Conservation (phyloP, 37 sponge, comb jelly and placozoan genomes). For the Cliona cf. orientalis region DNA sequence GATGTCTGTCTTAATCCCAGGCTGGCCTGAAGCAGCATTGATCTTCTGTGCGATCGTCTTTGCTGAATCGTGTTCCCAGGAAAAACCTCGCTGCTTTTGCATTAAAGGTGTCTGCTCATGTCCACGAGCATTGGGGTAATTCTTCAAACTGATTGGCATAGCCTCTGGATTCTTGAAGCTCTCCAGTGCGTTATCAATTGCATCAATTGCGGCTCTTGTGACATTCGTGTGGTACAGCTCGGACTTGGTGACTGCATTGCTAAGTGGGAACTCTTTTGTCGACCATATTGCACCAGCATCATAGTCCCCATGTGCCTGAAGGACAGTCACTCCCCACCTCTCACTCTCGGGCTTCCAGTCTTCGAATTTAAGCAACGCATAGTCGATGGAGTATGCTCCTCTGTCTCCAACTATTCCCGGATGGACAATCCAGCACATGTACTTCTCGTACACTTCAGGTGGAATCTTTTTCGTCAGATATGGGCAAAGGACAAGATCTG, state of each 20-base stretch:
- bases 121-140: background rate
- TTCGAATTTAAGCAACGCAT: constrained; percentile 1
- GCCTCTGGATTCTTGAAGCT: background rate
- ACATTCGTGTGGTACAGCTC: constrained; percentile 7
- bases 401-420: constrained; percentile 40
- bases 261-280: constrained; percentile 19
- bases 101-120: background rate
- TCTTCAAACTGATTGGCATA: background rate
- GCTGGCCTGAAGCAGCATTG: background rate
- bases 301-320: constrained; percentile 29
- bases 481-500: constrained; percentile 42
- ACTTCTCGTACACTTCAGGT: background rate
- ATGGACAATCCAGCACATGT: constrained; percentile 30
- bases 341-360: background rate
- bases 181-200: background rate
- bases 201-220: constrained; percentile 4
- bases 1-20: background rate
- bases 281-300: constrained; percentile 33
- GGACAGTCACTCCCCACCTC: constrained; percentile 42
- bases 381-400: constrained; percentile 25
- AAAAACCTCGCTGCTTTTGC: background rate
- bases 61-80: background rate
- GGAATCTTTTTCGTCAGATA: constrained; percentile 23
- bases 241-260: constrained; percentile 17
- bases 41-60: background rate